Conservation (phyloP, 2,113 vertebrate species). For the Malaclemys terrapin region DNA sequence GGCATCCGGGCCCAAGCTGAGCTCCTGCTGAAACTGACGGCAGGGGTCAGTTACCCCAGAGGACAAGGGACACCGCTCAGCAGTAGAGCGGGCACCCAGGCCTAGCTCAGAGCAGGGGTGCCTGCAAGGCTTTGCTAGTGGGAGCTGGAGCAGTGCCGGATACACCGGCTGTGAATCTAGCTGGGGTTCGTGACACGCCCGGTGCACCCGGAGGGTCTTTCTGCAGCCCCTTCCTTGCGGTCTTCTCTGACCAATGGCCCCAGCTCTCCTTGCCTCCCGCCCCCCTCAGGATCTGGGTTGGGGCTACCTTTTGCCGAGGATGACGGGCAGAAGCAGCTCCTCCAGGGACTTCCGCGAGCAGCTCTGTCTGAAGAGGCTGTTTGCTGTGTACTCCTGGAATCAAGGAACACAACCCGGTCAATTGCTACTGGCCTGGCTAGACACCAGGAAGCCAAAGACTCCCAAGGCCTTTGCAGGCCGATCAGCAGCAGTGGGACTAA, state of each 20-base stretch:
- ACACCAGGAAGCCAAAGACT: not conserved
- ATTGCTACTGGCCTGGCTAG: not conserved
- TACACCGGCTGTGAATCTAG: not conserved
- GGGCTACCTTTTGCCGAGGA: constrained; percentile 83
- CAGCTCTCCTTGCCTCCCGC: not conserved
- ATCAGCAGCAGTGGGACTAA: not conserved
- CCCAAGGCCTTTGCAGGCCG: not conserved
- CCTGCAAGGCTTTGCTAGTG: not conserved
- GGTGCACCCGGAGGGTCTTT: not conserved
- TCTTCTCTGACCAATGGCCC: not conserved
- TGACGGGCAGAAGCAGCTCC: constrained; percentile 84
- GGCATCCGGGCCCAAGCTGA: not conserved
- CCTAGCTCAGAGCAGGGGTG: not conserved
- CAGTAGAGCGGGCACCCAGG: not conserved
- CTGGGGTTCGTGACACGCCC: not conserved
- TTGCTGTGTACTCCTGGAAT: constrained; percentile 85
- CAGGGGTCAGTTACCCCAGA: not conserved
- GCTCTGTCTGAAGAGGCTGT: constrained; percentile 73
- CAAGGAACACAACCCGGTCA: not conserved
- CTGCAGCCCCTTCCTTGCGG: not conserved
- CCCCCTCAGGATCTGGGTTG: accelerated
- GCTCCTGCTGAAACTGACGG: not conserved
- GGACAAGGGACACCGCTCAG: not conserved
- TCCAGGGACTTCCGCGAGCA: constrained; percentile 73
- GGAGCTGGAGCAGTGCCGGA: not conserved